These are phyloP conservation scores for Sinohyriopsis cumingii DNA, from an alignment of 2,888 invertebrate species.

Conservation along the genomic window DNA sequence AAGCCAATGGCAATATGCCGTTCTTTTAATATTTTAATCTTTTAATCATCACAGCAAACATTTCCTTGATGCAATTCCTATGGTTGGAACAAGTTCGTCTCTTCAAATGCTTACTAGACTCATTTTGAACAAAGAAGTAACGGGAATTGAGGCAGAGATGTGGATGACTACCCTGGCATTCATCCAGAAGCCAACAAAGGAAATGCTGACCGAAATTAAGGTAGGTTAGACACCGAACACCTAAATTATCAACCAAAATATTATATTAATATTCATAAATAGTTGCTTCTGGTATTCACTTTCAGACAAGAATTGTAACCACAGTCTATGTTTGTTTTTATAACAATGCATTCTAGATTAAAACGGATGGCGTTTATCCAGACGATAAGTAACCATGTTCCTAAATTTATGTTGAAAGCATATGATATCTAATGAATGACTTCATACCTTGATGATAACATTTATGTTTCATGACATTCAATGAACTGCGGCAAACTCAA, in stretches of 20 bases:
- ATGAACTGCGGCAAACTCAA: too few relatives aligned
- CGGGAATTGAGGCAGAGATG: slow-evolving; percentile 80
- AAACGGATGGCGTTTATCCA: neutral
- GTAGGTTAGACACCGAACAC: slow-evolving; percentile 54
- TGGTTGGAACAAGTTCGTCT: slow-evolving; percentile 87
- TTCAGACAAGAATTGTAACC: neutral
- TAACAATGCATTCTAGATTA: too few relatives aligned
- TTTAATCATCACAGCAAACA: slow-evolving; percentile 76
- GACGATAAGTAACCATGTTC: neutral
- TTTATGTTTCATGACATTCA: too few relatives aligned
- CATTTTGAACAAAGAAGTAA: slow-evolving; percentile 79
- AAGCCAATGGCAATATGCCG: neutral
- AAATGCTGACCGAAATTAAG: slow-evolving; percentile 71
- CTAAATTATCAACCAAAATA: neutral
- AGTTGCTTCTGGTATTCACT: neutral
- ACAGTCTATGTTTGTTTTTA: too few relatives aligned
- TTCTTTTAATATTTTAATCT: neutral
- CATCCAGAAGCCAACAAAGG: slow-evolving; percentile 75
- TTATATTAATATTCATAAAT: neutral
- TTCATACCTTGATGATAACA: too few relatives aligned
- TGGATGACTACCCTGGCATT: slow-evolving; percentile 92
- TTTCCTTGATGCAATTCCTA: slow-evolving; percentile 88
- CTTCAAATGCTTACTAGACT: slow-evolving; percentile 87
- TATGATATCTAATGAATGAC: neutral
- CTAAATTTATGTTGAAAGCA: neutral